A percentile compares a stretch with the other conserved stretches of the same genome.
Conservation (phyloP, 1,140 invertebrate genomes). For the Tenebrio molitor region DNA sequence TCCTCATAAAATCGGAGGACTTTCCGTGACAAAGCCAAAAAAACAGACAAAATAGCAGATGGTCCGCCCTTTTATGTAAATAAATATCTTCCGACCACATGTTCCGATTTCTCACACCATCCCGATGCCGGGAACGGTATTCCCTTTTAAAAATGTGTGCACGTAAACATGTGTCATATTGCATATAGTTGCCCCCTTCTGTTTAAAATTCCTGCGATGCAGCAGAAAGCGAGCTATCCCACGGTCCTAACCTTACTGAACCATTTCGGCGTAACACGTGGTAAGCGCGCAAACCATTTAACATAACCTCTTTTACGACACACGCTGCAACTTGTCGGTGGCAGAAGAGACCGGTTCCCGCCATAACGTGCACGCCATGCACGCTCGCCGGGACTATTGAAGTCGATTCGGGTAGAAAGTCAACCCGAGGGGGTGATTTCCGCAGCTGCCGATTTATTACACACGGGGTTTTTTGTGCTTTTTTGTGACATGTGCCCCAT, state of each 20-base stretch:
- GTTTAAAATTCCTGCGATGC: conserved; percentile 19
- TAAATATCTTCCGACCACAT: conserved; percentile 27
- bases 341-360: conserved; percentile 2
- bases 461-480: neutral
- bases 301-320: conserved; percentile 21
- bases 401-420: neutral
- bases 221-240: conserved; percentile 33
- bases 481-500: neutral
- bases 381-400: conserved; percentile 22
- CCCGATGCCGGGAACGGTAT: conserved; percentile 7
- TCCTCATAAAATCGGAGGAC: neutral
- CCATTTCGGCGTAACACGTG: conserved; percentile 30
- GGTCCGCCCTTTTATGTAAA: conserved; percentile 28
- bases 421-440: neutral
- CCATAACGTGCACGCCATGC: neutral
- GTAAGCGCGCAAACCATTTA: conserved; percentile 15
- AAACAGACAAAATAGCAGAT: conserved; percentile 1
- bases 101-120: conserved; percentile 32
- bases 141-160: conserved; percentile 37
- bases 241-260: conserved; percentile 42
- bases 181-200: conserved; percentile 9
- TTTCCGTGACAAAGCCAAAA: neutral
- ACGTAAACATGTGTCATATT: conserved; percentile 35
- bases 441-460: neutral
- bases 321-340: conserved; percentile 15